Evolutionary conservation across 2,888 invertebrate species (phyloP), one percentile per base, ranked within the genome.

Genomic region (Pyrochroa serraticornis): DNA sequence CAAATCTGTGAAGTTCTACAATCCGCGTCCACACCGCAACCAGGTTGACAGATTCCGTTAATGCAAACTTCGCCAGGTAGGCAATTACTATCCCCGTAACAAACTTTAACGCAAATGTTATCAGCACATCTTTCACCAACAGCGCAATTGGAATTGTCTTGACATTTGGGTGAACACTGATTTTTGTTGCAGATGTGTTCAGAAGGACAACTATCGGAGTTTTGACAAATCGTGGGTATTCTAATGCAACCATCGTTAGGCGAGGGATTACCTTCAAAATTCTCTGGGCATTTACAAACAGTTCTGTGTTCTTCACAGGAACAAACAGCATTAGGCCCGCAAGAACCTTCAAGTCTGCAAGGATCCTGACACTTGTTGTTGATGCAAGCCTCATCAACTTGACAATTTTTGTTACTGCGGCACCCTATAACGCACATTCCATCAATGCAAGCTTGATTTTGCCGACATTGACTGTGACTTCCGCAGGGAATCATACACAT

Each of bases 171-270:
- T 73, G 89, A 89, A 71, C 95, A 95, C 65, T 89, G 84, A 46
- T 88, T 87, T 10, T 85, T 88, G 37, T 90, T 86, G 74, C 95
- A 95, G 80, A 87, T 84, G 68, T 92, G 90, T 45, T 88, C 87
- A 39, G 82, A 81, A 3, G 92, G 90, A 72, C 95, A 95, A 67
- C 92, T 87, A 44, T 84, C 83, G 34, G 86, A 84, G 58, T 83
- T 83, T 34, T 81, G 79, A 69, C 95, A 95, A 10, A 83, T 75
- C 36, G 84, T 82, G n/a, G 93, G 89, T 51, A 91, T 87, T 65
- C 95, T 83, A 5, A 94, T 89, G 74, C 95, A 95, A 3, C 94
- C 94, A 79, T 94, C 92, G 75, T 94, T 89, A 0, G 95, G 89
- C 9, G 89, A 90, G 9, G 94, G 93, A 72, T 91, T 92, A 1